Conservation (phyloP, 2,797 vertebrate species). For the Crenuchus spilurus region DNA sequence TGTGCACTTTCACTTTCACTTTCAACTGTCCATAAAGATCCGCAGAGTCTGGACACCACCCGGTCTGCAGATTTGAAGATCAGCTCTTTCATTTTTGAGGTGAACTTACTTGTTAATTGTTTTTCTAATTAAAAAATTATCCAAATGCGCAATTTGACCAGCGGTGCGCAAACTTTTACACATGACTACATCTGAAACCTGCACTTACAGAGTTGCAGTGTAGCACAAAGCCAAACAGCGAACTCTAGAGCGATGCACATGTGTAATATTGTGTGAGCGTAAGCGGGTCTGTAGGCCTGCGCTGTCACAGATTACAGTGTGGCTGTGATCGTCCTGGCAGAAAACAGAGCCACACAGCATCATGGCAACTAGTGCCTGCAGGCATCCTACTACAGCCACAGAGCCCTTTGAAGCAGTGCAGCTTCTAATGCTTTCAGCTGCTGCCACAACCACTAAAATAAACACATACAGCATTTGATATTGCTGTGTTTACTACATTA, state of each 20-base stretch:
- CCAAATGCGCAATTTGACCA: no score
- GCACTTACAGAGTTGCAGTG: no score
- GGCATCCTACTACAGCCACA: conserved; percentile 43
- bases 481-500: background rate
- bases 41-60: no score
- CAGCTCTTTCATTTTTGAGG: no score
- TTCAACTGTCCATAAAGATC: no score
- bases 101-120: no score
- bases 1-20: no score
- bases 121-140: no score
- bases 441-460: background rate
- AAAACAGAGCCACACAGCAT: conserved; percentile 60
- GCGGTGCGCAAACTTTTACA: no score
- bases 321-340: conserved; percentile 41
- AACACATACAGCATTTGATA: background rate
- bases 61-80: no score
- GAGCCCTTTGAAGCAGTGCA: conserved; percentile 8
- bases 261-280: conserved; percentile 4
- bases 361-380: conserved; percentile 55
- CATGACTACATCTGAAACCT: no score
- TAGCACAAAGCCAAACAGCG: no score
- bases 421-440: background rate
- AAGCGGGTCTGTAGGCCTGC: background rate
- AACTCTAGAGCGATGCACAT: background rate
- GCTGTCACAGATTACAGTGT: conserved; percentile 14